phyloP scores from a whole-genome alignment of 2,888 invertebrate genomes.

The Epistrophe eligans region DNA sequence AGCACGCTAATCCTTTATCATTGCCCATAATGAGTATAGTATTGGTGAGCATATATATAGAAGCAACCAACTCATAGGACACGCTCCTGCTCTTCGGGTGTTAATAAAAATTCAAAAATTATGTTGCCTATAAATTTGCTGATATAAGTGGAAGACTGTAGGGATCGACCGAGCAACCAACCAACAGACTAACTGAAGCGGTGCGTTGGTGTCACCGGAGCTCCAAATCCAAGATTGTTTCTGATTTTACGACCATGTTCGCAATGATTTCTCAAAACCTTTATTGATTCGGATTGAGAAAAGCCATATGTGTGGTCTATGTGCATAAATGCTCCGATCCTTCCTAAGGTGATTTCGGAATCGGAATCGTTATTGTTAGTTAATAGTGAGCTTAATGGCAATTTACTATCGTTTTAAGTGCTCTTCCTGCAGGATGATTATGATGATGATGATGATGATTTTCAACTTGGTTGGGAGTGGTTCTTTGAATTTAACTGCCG shows the following conservation, averaged over 20 bases:
- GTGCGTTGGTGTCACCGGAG: conserved; percentile 12
- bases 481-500: conserved; percentile 30
- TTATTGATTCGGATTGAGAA: conserved; percentile 57
- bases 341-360: conserved; percentile 23
- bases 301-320: conserved; percentile 61
- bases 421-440: conserved; percentile 31
- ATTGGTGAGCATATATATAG: background rate
- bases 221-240: conserved; percentile 49
- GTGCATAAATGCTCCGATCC: background rate
- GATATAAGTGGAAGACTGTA: conserved; percentile 58
- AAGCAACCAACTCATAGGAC: conserved; percentile 12
- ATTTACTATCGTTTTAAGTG: conserved; percentile 73
- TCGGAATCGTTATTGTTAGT: conserved; percentile 58
- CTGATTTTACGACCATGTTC: conserved; percentile 66
- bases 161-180: background rate
- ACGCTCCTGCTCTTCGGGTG: conserved; percentile 8
- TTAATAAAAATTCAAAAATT: conserved; percentile 71
- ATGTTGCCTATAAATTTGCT: conserved; percentile 63
- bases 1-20: conserved; percentile 55
- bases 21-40: conserved; percentile 18
- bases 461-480: conserved; percentile 38
- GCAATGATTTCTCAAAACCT: conserved; percentile 57
- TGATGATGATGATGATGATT: conserved; percentile 49
- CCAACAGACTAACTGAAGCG: no score
- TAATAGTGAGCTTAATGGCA: conserved; percentile 72